Percentiles rank a stretch among this genome's conserved stretches.
These are phyloP conservation scores for Perccottus glenii DNA, from an alignment of 2,113 vertebrate genomes.

Conservation along the genomic window DNA sequence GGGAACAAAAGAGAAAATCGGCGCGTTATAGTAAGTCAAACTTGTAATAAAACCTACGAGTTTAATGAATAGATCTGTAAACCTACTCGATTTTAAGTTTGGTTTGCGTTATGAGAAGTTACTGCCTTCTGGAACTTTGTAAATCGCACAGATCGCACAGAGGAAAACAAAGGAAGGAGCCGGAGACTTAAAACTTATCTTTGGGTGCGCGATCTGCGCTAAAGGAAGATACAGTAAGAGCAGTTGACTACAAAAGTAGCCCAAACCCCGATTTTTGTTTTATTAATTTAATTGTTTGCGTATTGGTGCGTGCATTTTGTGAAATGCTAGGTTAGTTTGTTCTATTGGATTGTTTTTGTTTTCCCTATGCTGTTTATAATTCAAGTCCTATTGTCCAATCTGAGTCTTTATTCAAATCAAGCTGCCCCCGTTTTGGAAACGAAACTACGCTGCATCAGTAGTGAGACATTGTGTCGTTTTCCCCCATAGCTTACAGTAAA, in stretches of 20 bases:
- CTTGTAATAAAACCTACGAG: not conserved
- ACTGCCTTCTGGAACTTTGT: not conserved
- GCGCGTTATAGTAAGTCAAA: not conserved
- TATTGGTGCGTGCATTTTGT: not conserved
- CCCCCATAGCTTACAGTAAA: constrained; percentile 20
- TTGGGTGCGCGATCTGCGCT: not conserved
- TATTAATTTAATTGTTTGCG: not conserved
- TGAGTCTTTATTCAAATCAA: constrained; percentile 41
- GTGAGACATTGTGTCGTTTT: not conserved
- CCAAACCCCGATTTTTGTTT: not conserved
- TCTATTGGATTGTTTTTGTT: not conserved
- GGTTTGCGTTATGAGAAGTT: not conserved
- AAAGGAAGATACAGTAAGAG: not conserved
- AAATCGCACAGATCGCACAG: not conserved
- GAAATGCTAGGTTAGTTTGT: too few relatives aligned
- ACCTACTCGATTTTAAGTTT: not conserved
- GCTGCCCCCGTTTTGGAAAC: not conserved
- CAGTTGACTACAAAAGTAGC: not conserved
- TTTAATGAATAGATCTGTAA: not conserved
- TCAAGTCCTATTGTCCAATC: constrained; percentile 14
- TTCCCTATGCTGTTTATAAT: constrained; percentile 10
- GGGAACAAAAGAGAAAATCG: not conserved
- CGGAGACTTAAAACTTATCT: not conserved
- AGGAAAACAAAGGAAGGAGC: not conserved
- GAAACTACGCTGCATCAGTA: not conserved